A percentile compares a stretch with the other conserved stretches of the same genome.
phyloP scores from a whole-genome alignment of 2,888 invertebrate species.

The Charanyca ferruginea region DNA sequence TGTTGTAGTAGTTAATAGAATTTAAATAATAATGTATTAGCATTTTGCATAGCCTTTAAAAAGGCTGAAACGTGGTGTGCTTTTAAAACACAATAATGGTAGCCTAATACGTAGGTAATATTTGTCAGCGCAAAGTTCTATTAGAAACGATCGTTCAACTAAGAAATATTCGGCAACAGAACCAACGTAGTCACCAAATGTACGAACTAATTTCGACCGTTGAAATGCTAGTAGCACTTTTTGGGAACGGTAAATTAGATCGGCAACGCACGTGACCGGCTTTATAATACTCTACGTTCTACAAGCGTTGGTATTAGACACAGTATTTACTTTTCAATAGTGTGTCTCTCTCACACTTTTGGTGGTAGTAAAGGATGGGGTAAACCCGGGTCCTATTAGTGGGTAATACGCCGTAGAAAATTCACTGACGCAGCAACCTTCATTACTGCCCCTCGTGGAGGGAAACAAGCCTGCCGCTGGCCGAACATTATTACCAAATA shows the following conservation, averaged over 20 bases:
- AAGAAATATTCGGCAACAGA: constrained; percentile 35
- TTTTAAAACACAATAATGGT: neutral
- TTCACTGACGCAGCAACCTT: constrained; percentile 74
- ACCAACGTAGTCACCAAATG: constrained; percentile 63
- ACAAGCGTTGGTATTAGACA: constrained; percentile 70
- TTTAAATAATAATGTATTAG: neutral
- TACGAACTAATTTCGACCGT: constrained; percentile 79
- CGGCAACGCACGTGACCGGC: constrained; percentile 81
- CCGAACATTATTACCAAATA: constrained; percentile 74
- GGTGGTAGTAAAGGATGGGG: constrained; percentile 52
- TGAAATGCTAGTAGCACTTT: constrained; percentile 81
- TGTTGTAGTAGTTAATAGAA: neutral
- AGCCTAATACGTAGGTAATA: neutral
- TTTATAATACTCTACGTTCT: constrained; percentile 76
- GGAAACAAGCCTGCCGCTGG: constrained; percentile 72
- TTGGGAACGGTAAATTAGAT: constrained; percentile 85
- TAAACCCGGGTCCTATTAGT: constrained; percentile 61
- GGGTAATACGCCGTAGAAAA: constrained; percentile 68
- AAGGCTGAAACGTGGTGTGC: neutral
- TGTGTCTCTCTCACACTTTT: constrained; percentile 56
- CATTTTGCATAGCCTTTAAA: neutral
- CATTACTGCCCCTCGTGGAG: constrained; percentile 72
- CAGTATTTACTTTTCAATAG: constrained; percentile 73
- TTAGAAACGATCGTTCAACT: constrained; percentile 26
- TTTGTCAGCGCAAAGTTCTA: neutral